Conservation (phyloP, 30 jellyfish, hydroid and myxozoan genomes). For the Pelagia noctiluca region DNA sequence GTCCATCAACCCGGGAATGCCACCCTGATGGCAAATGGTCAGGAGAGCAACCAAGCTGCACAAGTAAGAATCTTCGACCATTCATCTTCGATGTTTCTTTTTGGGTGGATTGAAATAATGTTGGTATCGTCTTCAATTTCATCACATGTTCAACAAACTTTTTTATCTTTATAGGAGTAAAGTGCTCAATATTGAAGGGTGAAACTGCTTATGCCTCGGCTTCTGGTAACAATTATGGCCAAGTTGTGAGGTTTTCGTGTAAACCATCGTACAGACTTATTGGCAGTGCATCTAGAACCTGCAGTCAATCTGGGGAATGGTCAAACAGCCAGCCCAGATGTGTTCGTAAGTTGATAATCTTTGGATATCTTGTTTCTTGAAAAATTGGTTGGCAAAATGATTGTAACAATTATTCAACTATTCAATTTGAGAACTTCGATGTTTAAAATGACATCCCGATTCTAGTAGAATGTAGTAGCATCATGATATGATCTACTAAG, state of each 20-base stretch:
- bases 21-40: constrained; percentile 90
- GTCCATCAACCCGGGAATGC: constrained; percentile 74
- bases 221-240: constrained; percentile 37
- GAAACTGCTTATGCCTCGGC: constrained; percentile 63
- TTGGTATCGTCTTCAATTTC: background rate
- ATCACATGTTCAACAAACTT: background rate
- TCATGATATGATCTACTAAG: no score
- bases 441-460: no score
- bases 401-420: no score
- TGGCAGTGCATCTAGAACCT: constrained; percentile 75
- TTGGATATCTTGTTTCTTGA: background rate
- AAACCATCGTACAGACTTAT: constrained; percentile 57
- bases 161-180: constrained; percentile 55
- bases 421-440: background rate
- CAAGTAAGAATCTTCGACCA: constrained; percentile 59
- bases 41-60: constrained; percentile 87
- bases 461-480: no score
- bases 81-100: background rate
- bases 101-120: background rate
- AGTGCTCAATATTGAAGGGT: constrained; percentile 61
- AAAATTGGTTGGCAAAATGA: no score
- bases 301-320: constrained; percentile 80
- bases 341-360: constrained; percentile 52
- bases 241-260: constrained; percentile 77
- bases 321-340: constrained; percentile 80